phyloP scores from a whole-genome alignment of 2,113 vertebrate species.

The Castor canadensis region DNA sequence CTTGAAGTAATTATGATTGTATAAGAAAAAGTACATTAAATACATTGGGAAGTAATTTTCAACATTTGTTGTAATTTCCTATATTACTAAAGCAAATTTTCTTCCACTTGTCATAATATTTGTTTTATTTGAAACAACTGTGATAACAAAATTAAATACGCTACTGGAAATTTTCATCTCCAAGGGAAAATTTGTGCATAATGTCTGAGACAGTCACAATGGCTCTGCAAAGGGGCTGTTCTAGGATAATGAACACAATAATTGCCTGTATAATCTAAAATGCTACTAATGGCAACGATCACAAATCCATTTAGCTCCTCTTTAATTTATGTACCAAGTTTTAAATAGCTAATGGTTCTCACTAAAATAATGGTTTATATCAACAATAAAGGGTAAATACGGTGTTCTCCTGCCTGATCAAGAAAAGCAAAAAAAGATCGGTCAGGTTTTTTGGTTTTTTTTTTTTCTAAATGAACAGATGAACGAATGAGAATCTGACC shows the following conservation, averaged over 20 bases:
- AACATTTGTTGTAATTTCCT: slow-evolving; percentile 69
- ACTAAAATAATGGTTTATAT: slow-evolving; percentile 82
- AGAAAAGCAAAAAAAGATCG: slow-evolving; percentile 63
- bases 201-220: slow-evolving; percentile 79
- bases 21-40: slow-evolving; percentile 63
- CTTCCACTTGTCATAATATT: slow-evolving; percentile 84
- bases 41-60: slow-evolving; percentile 40
- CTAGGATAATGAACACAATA: slow-evolving; percentile 85
- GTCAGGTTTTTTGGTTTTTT: slow-evolving; percentile 8
- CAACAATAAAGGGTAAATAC: slow-evolving; percentile 81
- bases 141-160: slow-evolving; percentile 84
- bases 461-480: slow-evolving; percentile 45
- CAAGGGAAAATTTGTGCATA: slow-evolving; percentile 83
- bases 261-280: slow-evolving; percentile 89
- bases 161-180: slow-evolving; percentile 87
- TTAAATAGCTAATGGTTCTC: slow-evolving; percentile 86
- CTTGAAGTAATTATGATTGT: slow-evolving; percentile 65
- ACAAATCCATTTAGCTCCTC: slow-evolving; percentile 87
- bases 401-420: slow-evolving; percentile 65
- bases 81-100: slow-evolving; percentile 78
- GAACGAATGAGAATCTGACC: slow-evolving; percentile 17
- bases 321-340: slow-evolving; percentile 89
- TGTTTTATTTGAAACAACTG: slow-evolving; percentile 81
- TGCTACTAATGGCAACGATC: slow-evolving; percentile 86
- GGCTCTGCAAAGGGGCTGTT: slow-evolving; percentile 82